phyloP scores from a whole-genome alignment of 2,888 invertebrate genomes.

The Drosophila meridionalis region DNA sequence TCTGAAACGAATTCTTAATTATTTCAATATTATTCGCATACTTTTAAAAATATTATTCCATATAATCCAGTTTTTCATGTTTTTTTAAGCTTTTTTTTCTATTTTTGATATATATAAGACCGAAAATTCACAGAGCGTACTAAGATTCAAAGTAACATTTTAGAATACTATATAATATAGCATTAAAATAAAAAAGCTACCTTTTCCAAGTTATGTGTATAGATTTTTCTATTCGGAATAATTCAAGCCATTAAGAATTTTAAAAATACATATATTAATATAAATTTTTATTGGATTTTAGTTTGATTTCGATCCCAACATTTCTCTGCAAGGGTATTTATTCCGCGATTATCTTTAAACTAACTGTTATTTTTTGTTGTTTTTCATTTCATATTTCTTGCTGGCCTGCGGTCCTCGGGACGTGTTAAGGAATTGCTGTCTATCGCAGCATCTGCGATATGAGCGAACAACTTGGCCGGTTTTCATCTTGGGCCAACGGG shows the following conservation, averaged over 20 bases:
- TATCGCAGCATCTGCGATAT: slow-evolving; percentile 65
- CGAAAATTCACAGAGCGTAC: background rate
- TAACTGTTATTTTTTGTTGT: slow-evolving; percentile 14
- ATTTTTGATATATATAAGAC: background rate
- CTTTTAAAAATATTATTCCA: no score
- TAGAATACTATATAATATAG: background rate
- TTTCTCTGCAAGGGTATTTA: slow-evolving; percentile 1
- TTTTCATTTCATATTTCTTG: slow-evolving; percentile 13
- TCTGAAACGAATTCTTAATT: background rate
- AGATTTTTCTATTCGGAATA: no score
- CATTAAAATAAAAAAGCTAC: no score
- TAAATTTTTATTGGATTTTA: no score
- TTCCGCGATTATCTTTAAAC: background rate
- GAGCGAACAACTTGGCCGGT: slow-evolving; percentile 62
- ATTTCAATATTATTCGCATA: background rate
- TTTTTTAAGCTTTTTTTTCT: background rate
- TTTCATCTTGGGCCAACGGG: slow-evolving; percentile 59
- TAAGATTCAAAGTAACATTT: background rate
- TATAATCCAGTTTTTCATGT: background rate
- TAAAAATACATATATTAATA: no score
- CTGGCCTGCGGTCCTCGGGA: slow-evolving; percentile 46
- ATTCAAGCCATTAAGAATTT: no score
- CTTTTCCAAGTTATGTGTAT: no score
- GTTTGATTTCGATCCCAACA: no score
- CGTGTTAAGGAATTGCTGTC: slow-evolving; percentile 73